Percentiles rank a stretch among this genome's conserved stretches.
These are phyloP conservation scores for Parus major DNA, from an alignment of 2,113 vertebrate species.

Conservation along the genomic window DNA sequence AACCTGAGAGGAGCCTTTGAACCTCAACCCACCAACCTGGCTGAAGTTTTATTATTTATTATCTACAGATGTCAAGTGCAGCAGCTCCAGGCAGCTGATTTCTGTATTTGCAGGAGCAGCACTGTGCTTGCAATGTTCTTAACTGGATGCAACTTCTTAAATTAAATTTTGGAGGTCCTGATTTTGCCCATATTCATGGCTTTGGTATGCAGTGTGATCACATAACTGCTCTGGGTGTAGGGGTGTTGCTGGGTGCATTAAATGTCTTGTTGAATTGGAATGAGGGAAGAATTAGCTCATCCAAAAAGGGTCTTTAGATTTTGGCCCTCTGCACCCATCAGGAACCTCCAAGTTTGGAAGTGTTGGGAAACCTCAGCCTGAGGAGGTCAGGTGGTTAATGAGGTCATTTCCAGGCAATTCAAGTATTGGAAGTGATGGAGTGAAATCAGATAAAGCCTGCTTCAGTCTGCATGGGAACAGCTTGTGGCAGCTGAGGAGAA, in stretches of 20 bases:
- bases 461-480: background rate
- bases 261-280: background rate
- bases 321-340: background rate
- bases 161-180: background rate
- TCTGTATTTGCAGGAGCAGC: background rate
- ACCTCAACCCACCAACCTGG: background rate
- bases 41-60: background rate
- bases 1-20: background rate
- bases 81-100: background rate
- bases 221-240: background rate
- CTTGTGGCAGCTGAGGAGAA: background rate
- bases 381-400: background rate
- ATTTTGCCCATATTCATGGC: accelerated
- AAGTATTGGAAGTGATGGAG: background rate
- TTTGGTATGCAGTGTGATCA: background rate
- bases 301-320: background rate
- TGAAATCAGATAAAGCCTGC: background rate
- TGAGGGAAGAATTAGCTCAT: background rate
- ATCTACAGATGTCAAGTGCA: background rate
- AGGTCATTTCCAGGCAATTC: background rate
- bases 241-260: background rate
- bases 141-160: background rate
- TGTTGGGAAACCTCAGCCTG: background rate
- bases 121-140: background rate
- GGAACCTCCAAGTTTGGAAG: background rate